Conservation (phyloP, 2,888 invertebrate genomes). For the Trichopoda pennipes region DNA sequence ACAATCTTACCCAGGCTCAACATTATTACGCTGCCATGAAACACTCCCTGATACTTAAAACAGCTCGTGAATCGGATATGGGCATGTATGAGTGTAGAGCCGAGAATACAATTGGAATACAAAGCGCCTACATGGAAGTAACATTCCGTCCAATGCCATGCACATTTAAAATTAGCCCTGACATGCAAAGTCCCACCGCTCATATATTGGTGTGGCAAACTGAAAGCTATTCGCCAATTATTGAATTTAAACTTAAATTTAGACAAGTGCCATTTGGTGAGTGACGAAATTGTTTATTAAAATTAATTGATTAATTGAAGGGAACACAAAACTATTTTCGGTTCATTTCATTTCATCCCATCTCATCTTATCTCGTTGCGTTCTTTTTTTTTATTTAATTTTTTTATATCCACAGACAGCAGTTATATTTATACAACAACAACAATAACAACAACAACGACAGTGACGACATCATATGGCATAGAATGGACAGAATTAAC, state of each 20-base stretch:
- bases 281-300: conserved; percentile 45
- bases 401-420: conserved; percentile 49
- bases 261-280: conserved; percentile 79
- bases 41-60: conserved; percentile 86
- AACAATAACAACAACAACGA: too few relatives aligned
- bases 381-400: conserved; percentile 2
- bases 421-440: conserved; percentile 45
- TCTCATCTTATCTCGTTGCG: too few relatives aligned
- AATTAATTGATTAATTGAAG: conserved; percentile 65
- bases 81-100: conserved; percentile 91
- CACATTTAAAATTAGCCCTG: conserved; percentile 78
- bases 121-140: conserved; percentile 86
- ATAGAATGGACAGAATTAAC: conserved; percentile 79
- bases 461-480: conserved; percentile 46
- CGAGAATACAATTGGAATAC: conserved; percentile 87
- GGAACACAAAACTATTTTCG: conserved; percentile 5
- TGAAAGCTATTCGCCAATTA: conserved; percentile 89
- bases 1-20: conserved; percentile 79
- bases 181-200: conserved; percentile 81
- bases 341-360: background rate
- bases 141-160: conserved; percentile 83
- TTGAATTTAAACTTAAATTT: conserved; percentile 84
- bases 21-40: conserved; percentile 82
- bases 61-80: conserved; percentile 86
- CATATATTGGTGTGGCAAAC: conserved; percentile 92